Base-by-base conservation (phyloP, 2,797 vertebrate genomes). In the Characodon lateralis region DNA sequence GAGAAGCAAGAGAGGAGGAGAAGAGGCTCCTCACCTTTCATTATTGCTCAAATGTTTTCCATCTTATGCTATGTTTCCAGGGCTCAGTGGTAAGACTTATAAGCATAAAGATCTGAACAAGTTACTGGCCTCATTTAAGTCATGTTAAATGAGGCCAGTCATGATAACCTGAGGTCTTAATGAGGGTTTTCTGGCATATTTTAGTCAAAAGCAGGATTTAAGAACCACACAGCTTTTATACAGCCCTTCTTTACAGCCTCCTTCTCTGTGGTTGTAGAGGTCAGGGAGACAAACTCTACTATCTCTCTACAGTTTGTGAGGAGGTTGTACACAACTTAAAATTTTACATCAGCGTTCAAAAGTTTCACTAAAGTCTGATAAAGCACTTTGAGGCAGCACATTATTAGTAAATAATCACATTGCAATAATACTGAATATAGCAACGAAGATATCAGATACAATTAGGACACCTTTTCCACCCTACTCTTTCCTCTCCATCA, bases 11-110 rank as follows among this genome's bases (percentile, higher is more conserved):
- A 61, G 69, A 59, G 61, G 16, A 53, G 56, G 70, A 63, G 13
- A 50, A 78, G 61, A 55, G 81, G 78, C 82, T 77, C 85, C 84
- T 93, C 89, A 91, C 83, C 90, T 92, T 94, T 92, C 93, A 91
- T 50, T 75, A 66, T 20, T 59, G 50, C 78, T 78, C 80, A 84
- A 84, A 93, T 93, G 88, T 89, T 93, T 93, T 92, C 91, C 92
- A 68, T 89, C 92, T 83, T 81, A 87, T 89, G 89, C 18, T 84
- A 81, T 80, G 85, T 88, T 90, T 91, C 87, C 91, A 86, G 73
- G 43, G 72, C 72, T 9, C 78, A 78, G 73, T 77, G 81, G 88
- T 85, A 91, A 55, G 82, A 83, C 78, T 2, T 31, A 48, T 77
- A 7, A 69, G 66, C 41, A 2, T 46, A 69, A 48, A 26, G 43